phyloP scores from a whole-genome alignment of 2,113 vertebrate genomes.

The Beaufortia kweichowensis region DNA sequence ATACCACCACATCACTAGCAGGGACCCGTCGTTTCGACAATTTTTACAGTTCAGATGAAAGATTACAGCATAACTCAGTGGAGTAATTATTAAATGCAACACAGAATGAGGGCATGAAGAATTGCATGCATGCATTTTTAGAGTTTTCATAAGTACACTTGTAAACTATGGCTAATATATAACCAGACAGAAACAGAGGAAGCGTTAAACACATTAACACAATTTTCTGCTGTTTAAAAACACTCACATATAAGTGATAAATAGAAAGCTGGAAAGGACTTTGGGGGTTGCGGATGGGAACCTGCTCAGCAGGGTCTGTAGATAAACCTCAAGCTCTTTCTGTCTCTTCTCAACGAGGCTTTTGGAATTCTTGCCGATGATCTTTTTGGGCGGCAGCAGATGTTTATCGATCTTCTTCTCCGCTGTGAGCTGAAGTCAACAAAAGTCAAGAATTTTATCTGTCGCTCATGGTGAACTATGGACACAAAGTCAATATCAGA shows the following conservation, averaged over 20 bases:
- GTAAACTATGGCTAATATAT: not conserved
- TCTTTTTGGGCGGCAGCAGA: conserved; percentile 94
- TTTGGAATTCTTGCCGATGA: conserved; percentile 95
- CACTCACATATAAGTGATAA: conserved; percentile 94
- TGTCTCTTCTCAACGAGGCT: conserved; percentile 92
- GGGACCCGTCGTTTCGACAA: not conserved
- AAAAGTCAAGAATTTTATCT: not conserved
- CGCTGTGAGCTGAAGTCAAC: conserved; percentile 77
- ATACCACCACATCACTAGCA: not conserved
- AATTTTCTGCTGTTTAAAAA: not conserved
- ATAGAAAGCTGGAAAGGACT: conserved; percentile 83
- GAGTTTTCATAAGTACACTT: not conserved
- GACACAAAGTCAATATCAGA: not conserved
- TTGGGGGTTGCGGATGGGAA: conserved; percentile 84
- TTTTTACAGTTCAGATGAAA: not conserved
- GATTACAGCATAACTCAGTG: no score
- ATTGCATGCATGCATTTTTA: not conserved
- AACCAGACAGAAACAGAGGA: not conserved
- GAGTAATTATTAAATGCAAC: not conserved
- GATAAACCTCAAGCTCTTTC: conserved; percentile 91
- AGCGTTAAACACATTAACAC: not conserved
- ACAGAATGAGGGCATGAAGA: not conserved
- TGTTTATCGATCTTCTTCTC: conserved; percentile 90
- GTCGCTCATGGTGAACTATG: not conserved
- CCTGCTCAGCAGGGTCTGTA: conserved; percentile 85